Evolutionary conservation across 2,113 vertebrate species (phyloP), one percentile per base, ranked within the genome.

Genomic region (Prolemur simus): DNA sequence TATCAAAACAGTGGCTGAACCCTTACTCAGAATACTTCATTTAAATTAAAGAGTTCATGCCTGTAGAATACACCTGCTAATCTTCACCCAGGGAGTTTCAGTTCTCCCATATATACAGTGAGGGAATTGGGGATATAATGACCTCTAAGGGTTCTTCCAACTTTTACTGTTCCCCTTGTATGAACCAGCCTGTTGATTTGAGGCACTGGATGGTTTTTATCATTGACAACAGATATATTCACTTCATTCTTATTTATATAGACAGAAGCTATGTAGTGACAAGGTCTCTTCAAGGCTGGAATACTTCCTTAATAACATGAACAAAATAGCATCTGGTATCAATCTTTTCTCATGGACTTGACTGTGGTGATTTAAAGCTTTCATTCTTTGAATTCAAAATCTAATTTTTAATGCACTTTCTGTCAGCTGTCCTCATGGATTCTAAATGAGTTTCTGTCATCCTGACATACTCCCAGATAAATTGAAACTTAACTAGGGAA

Each of bases 371-470:
- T 99, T 98, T 99, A 99, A 98, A 98, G 98, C 98, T 98, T 99
- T 98, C 98, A 98, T 98, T 99, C 98, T 98, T 98, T 95, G 97
- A 98, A 98, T 99, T 98, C 97, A 98, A 98, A 98, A 98, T 98
- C 97, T 98, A 98, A 98, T 98, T 99, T 99, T 98, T 98, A 98
- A 98, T 98, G 97, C 95, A 98, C 96, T 98, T 98, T 98, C 97
- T 98, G 98, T 99, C 98, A 98, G 98, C 97, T 98, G 98, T 98
- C 98, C 98, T 98, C 97, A 97, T 97, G 90, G 98, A 92, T 98
- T 98, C 98, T 97, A 99, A 98, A 99, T 98, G 97, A 98, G 97
- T 98, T 99, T 98, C 98, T 98, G 98, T 99, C 99, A 98, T 98
- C 97, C 98, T 98, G 98, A 98, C 98, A 98, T 96, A 98, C 96